These are phyloP conservation scores for Sweltsa coloradensis DNA, from an alignment of 1,140 invertebrate species.

Conservation along the genomic window DNA sequence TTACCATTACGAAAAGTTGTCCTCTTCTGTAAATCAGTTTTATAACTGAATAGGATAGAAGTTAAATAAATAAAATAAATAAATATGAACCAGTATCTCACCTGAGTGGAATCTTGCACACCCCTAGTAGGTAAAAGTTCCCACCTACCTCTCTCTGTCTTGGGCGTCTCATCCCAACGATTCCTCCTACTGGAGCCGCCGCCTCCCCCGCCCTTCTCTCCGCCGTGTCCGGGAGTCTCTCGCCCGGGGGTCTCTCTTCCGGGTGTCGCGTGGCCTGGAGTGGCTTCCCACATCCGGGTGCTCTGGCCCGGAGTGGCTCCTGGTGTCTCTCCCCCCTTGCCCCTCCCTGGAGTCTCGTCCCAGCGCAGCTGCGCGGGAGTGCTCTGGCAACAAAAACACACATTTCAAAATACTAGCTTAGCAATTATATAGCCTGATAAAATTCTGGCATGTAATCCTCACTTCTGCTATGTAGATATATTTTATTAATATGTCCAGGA, in stretches of 20 bases:
- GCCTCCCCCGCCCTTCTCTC: conserved; percentile 22
- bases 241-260: conserved; percentile 77
- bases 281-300: conserved; percentile 90
- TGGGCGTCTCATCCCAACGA: conserved; percentile 98
- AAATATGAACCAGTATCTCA: no score
- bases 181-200: conserved; percentile 63
- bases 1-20: no score
- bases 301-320: conserved; percentile 80
- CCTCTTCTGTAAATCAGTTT: no score
- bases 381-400: conserved; percentile 37
- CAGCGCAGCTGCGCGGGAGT: conserved; percentile 74
- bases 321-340: conserved; percentile 77
- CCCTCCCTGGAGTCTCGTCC: conserved; percentile 95
- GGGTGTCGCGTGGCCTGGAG: conserved; percentile 80
- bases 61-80: conserved; percentile 14
- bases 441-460: no score
- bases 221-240: conserved; percentile 78
- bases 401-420: no score
- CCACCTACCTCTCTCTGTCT: conserved; percentile 71
- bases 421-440: no score
- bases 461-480: no score
- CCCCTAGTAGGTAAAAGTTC: no score
- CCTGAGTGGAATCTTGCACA: no score
- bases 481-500: no score
- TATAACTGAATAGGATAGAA: no score